Conservation (phyloP, 2,797 vertebrate genomes). For the Momotus momota region DNA sequence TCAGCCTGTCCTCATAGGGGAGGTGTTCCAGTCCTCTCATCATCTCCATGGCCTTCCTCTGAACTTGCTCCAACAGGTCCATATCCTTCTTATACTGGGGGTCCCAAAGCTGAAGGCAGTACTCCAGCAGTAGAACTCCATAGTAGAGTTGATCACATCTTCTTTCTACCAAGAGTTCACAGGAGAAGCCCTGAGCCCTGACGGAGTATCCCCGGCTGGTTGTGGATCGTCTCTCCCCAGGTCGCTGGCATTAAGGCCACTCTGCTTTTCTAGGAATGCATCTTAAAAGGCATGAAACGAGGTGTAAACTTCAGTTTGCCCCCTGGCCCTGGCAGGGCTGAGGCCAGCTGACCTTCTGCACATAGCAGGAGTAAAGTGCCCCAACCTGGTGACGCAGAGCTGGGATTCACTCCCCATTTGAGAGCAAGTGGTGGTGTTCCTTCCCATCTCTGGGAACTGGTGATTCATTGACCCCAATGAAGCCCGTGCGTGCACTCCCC, state of each 20-base stretch:
- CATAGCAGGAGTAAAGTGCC: fast-evolving
- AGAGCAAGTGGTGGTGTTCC: not conserved
- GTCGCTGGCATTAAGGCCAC: fast-evolving
- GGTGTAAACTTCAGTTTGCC: fast-evolving
- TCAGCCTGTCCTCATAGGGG: not conserved
- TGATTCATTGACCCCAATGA: not conserved
- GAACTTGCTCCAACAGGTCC: not conserved
- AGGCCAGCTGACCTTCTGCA: not conserved
- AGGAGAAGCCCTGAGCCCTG: not conserved
- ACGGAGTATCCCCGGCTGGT: not conserved
- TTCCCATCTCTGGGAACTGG: not conserved
- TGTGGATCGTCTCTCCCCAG: not conserved
- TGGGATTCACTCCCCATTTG: fast-evolving
- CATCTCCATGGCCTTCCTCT: not conserved
- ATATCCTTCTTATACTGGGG: not conserved
- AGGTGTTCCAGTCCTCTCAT: not conserved
- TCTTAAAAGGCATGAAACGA: not conserved
- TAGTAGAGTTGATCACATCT: not conserved
- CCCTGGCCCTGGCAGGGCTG: not conserved
- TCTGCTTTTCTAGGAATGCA: not conserved
- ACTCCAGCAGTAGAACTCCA: not conserved
- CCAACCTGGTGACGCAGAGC: not conserved
- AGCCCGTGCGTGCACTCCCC: not conserved
- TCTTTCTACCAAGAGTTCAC: not conserved
- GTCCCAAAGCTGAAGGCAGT: not conserved